Evolutionary conservation across 2,888 invertebrate species (phyloP).

Genomic region (Phanerotoma sp.): DNA sequence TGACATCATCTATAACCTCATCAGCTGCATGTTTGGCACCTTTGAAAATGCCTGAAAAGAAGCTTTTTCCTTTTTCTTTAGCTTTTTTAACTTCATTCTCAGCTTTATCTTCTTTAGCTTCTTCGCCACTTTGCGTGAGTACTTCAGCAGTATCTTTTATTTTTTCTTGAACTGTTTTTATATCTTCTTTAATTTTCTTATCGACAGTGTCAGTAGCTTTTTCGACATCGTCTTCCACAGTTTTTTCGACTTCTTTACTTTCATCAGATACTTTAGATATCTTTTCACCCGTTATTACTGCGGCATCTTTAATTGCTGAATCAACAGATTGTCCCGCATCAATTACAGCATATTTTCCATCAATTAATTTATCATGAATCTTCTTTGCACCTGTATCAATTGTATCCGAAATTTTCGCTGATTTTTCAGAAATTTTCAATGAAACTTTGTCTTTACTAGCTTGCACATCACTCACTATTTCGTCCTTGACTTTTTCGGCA

Average conservation of each 20-base stretch:
- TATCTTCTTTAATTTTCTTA: conserved; percentile 12
- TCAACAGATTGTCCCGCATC: too few relatives aligned
- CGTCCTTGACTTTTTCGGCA: conserved; percentile 18
- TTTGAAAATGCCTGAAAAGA: too few relatives aligned
- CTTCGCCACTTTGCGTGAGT: too few relatives aligned
- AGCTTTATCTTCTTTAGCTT: too few relatives aligned
- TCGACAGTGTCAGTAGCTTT: conserved; percentile 30
- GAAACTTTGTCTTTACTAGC: conserved; percentile 13
- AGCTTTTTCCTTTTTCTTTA: too few relatives aligned
- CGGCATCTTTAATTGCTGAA: conserved; percentile 16
- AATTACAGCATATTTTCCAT: too few relatives aligned
- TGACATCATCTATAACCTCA: too few relatives aligned
- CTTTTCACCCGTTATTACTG: conserved; percentile 50
- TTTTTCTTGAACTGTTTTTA: conserved; percentile 31
- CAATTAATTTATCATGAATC: conserved; percentile 15
- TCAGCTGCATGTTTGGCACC: too few relatives aligned
- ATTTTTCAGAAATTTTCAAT: conserved; percentile 23
- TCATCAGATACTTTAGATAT: conserved; percentile 41
- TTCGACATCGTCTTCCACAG: conserved; percentile 32
- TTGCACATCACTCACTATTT: too few relatives aligned
- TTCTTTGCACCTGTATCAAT: conserved; percentile 16
- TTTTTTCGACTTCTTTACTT: conserved; percentile 34
- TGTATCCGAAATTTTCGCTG: conserved; percentile 22
- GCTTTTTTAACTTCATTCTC: too few relatives aligned
- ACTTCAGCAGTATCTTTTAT: too few relatives aligned